phyloP scores from a whole-genome alignment of 2,797 vertebrate genomes.

The Gobio occitaniae region DNA sequence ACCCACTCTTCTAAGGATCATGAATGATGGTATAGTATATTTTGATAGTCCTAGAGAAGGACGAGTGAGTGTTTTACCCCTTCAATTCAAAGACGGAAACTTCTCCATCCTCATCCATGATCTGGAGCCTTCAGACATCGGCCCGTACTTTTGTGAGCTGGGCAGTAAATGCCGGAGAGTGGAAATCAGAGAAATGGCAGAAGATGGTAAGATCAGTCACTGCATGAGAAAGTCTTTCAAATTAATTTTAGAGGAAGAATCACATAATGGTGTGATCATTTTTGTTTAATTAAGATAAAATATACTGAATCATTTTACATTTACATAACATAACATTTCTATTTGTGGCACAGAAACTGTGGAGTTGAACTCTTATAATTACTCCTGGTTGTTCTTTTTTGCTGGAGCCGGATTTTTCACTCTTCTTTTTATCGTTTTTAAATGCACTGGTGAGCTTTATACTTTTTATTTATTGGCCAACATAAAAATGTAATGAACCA shows the following conservation, averaged over 20 bases:
- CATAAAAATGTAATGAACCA: background rate
- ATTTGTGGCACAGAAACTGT: background rate
- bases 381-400: background rate
- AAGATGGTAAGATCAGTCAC: background rate
- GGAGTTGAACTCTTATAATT: background rate
- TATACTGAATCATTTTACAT: background rate
- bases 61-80: slow-evolving; percentile 57
- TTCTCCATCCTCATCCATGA: slow-evolving; percentile 59
- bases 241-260: background rate
- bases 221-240: background rate
- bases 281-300: background rate
- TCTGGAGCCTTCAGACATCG: slow-evolving; percentile 54
- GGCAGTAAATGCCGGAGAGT: slow-evolving; percentile 44
- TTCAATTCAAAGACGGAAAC: slow-evolving; percentile 56
- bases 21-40: slow-evolving; percentile 2
- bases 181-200: slow-evolving; percentile 1
- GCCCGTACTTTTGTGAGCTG: slow-evolving; percentile 57
- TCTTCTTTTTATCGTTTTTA: background rate
- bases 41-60: slow-evolving; percentile 52
- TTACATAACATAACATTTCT: background rate
- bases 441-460: background rate
- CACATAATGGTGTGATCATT: too few species aligned
- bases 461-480: background rate
- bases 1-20: slow-evolving; percentile 38
- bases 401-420: background rate